Conservation (phyloP, 2,888 invertebrate genomes). For the Aromia moschata region DNA sequence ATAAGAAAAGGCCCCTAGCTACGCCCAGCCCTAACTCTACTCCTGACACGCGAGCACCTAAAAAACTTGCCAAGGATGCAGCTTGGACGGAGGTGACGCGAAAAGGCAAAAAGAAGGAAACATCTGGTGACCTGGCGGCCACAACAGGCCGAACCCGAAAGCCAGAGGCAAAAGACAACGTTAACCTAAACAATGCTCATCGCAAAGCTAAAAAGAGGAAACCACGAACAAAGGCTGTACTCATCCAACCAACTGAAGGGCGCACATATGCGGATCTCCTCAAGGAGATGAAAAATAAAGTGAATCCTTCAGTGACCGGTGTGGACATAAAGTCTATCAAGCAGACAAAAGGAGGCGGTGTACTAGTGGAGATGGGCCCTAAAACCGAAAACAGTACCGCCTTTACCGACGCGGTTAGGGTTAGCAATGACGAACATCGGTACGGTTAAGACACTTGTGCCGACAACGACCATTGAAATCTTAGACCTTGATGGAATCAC, state of each 20-base stretch:
- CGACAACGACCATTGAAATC: background rate
- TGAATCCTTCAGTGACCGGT: background rate
- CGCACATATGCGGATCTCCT: background rate
- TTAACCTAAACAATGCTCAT: background rate
- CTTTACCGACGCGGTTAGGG: background rate
- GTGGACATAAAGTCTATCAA: background rate
- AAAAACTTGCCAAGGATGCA: background rate
- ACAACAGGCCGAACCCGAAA: background rate
- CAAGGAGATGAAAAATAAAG: background rate
- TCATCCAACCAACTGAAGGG: background rate
- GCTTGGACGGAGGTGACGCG: background rate
- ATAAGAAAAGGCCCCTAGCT: background rate
- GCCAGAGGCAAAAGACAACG: background rate
- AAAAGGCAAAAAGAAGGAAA: background rate
- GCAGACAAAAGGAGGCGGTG: background rate
- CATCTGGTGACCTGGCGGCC: background rate
- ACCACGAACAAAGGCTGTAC: background rate
- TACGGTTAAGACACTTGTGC: background rate
- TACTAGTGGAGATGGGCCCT: background rate
- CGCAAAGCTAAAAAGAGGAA: background rate
- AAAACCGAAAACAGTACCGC: background rate
- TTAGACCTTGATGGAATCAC: background rate
- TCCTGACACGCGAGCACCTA: background rate
- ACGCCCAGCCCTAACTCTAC: background rate
- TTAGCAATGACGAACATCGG: background rate